Conservation (phyloP, 1,140 invertebrate genomes). For the Tachypleus tridentatus region DNA sequence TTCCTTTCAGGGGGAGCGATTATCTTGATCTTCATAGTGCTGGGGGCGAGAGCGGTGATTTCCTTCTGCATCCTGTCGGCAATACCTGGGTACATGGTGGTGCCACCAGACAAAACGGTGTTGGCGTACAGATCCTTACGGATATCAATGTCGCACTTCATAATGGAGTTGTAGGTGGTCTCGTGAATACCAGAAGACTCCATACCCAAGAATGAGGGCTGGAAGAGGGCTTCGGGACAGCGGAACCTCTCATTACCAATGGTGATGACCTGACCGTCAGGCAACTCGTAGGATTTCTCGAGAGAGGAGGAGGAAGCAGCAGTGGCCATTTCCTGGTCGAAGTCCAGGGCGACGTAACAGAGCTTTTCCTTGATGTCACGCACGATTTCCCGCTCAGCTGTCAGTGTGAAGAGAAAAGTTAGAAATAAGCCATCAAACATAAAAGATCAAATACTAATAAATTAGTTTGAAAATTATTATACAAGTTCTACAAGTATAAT, state of each 20-base stretch:
- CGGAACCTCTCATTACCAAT: slow-evolving; percentile 96
- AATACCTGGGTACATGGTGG: slow-evolving; percentile 92
- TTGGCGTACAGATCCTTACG: slow-evolving; percentile 76
- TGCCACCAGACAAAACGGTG: slow-evolving; percentile 66
- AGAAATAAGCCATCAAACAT: neutral
- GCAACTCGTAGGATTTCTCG: slow-evolving; percentile 87
- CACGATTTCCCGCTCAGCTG: slow-evolving; percentile 87
- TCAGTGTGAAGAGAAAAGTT: slow-evolving; percentile 2
- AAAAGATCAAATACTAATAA: no score
- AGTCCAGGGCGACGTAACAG: slow-evolving; percentile 81
- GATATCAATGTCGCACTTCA: slow-evolving; percentile 92
- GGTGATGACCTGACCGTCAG: slow-evolving; percentile 85
- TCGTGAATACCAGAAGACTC: slow-evolving; percentile 89
- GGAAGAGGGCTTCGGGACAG: slow-evolving; percentile 93
- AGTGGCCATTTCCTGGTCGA: slow-evolving; percentile 90
- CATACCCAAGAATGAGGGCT: slow-evolving; percentile 89
- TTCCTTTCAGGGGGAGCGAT: slow-evolving; percentile 64
- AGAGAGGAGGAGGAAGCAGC: slow-evolving; percentile 79
- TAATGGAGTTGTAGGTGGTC: slow-evolving; percentile 92
- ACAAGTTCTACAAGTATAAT: no score
- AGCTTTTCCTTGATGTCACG: slow-evolving; percentile 90
- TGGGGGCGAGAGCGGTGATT: slow-evolving; percentile 57
- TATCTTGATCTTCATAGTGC: slow-evolving; percentile 68
- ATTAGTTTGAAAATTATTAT: no score
- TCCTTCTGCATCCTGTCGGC: slow-evolving; percentile 66